Conservation (phyloP, 2,797 vertebrate species). For the Linurgus olivaceus region DNA sequence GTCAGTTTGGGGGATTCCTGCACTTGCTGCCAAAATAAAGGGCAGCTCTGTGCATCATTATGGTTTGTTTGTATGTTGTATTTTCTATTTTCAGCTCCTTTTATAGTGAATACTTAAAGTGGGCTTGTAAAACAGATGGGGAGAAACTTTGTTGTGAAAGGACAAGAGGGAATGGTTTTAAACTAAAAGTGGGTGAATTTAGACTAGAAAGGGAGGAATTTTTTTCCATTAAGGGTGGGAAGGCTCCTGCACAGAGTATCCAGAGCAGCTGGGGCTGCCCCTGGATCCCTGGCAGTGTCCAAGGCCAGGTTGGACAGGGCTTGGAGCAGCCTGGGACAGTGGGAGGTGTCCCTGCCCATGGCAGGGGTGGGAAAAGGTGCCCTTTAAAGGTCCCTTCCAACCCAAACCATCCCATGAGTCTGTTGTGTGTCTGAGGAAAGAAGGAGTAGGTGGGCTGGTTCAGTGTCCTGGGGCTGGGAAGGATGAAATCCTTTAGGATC, state of each 20-base stretch:
- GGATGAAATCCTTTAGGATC: not conserved
- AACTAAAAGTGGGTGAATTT: not conserved
- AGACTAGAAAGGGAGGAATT: not conserved
- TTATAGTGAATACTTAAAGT: not conserved
- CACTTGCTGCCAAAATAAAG: not conserved
- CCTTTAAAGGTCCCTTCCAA: not conserved
- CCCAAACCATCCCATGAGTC: not conserved
- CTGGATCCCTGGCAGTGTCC: not conserved
- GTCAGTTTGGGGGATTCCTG: not conserved
- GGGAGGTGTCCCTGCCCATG: not conserved
- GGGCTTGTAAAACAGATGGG: not conserved
- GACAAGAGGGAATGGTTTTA: not conserved
- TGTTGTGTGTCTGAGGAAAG: not conserved
- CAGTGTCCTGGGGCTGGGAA: not conserved
- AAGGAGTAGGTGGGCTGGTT: not conserved
- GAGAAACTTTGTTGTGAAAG: not conserved
- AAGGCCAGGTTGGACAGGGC: fast-evolving
- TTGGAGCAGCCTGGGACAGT: fast-evolving
- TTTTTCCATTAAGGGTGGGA: fast-evolving
- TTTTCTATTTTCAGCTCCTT: not conserved
- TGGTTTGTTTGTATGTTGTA: not conserved
- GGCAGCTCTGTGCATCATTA: not conserved
- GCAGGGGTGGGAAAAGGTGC: fast-evolving
- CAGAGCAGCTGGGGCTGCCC: not conserved
- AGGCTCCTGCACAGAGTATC: fast-evolving